A percentile compares a stretch with the other conserved stretches of the same genome.
Evolutionary conservation across 35 echinoderm and acorn worm species (phyloP).

Genomic region (Strongylocentrotus purpuratus): DNA sequence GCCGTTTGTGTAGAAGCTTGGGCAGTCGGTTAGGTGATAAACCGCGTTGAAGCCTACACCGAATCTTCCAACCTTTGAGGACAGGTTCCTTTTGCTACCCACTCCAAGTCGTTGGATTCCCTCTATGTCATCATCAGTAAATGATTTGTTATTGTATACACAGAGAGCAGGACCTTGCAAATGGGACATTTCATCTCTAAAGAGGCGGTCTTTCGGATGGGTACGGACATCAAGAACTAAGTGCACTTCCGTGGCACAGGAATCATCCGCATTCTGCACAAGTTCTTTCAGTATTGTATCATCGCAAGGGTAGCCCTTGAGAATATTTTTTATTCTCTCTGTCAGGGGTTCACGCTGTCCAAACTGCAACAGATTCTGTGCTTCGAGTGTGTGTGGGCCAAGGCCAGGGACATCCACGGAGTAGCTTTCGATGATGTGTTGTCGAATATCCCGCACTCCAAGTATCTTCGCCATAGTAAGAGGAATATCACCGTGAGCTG

Average conservation of each 20-base stretch:
- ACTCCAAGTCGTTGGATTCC: slow-evolving; percentile 84
- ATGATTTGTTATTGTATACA: slow-evolving; percentile 80
- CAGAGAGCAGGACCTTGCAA: slow-evolving; percentile 70
- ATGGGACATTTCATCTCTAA: slow-evolving; percentile 34
- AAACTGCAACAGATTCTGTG: slow-evolving; percentile 35
- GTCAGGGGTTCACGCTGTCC: slow-evolving; percentile 83
- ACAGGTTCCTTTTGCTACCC: slow-evolving; percentile 63
- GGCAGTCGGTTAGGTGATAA: slow-evolving; percentile 86
- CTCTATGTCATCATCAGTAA: slow-evolving; percentile 77
- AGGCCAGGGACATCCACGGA: slow-evolving; percentile 35
- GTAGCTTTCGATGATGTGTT: slow-evolving; percentile 48
- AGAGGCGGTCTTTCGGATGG: slow-evolving; percentile 44
- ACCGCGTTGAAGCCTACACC: slow-evolving; percentile 89
- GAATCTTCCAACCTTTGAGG: slow-evolving; percentile 69
- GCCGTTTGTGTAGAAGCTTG: slow-evolving; percentile 63
- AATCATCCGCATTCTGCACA: slow-evolving; percentile 91
- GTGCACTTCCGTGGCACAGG: slow-evolving; percentile 72
- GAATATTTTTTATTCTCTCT: slow-evolving; percentile 58
- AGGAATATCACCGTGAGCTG: slow-evolving; percentile 56
- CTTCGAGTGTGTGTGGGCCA: neutral
- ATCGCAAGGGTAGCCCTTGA: slow-evolving; percentile 63
- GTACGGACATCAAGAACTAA: slow-evolving; percentile 68
- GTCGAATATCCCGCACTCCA: slow-evolving; percentile 51
- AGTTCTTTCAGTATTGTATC: slow-evolving; percentile 74
- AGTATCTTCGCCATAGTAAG: slow-evolving; percentile 50